Evolutionary conservation across 2,888 invertebrate species (phyloP), one percentile per base, ranked within the genome.

Genomic region (Hirtodrosophila duncani): DNA sequence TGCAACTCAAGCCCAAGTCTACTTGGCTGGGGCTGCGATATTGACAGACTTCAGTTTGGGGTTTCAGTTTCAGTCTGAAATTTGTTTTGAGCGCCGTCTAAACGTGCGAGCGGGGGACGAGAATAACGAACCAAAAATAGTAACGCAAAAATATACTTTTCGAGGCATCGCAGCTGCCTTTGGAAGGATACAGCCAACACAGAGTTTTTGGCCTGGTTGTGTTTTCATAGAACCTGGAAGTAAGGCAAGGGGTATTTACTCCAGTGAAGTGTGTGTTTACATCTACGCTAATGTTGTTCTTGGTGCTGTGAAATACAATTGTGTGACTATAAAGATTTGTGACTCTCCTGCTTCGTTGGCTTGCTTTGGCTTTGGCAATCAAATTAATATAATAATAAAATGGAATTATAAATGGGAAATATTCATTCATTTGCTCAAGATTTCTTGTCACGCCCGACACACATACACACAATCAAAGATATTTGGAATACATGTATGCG

Each of bases 51-150:
- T 77, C 41, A 62, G 77, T 59, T 78, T 59, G 21, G 30, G 48
- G 34, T 50, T 80, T 72, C n/a, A n/a, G n/a, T n/a, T n/a, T 66
- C 65, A 82, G 82, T 75, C 71, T 63, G 62, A 59, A 60, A 66
- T 79, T 72, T 55, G 75, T 80, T 82, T 75, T 72, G 74, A 82
- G 70, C 74, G 78, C 42, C 53, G 61, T 57, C 61, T 64, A 53
- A 67, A 65, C 71, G 77, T 57, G 48, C 52, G 24, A 53, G n/a
- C 80, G 82, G 72, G 53, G 48, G 37, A 41, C 24, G 29, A 26
- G 21, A 31, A 26, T 27, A 27, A 27, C 52, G 34, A 29, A 26
- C 21, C 41, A 34, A n/a, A n/a, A n/a, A n/a, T 11, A 30, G 11
- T 20, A 37, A 37, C 29, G 14, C 37, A 49, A 20, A 14, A 26